Evolutionary conservation across 2,113 vertebrate genomes (phyloP).

Genomic region (Semnornis frantzii): DNA sequence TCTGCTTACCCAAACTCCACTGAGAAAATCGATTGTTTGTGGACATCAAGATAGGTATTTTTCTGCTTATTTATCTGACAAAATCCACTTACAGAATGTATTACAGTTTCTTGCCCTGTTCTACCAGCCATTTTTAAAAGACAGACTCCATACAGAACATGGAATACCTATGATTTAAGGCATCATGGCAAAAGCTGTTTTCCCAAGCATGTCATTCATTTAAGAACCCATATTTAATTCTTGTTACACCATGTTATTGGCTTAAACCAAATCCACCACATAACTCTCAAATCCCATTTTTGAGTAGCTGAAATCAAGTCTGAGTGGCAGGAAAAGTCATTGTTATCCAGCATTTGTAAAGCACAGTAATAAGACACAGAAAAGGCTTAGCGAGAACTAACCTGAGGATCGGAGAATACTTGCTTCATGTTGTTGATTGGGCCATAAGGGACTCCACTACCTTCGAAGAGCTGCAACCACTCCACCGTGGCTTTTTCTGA

Average conservation of each 20-base stretch:
- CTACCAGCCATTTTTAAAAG: background rate
- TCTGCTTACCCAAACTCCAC: background rate
- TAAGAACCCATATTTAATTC: background rate
- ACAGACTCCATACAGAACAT: background rate
- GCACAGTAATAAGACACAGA: background rate
- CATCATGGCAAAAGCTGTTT: background rate
- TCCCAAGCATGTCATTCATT: background rate
- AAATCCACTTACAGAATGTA: background rate
- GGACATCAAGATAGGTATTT: background rate
- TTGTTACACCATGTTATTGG: background rate
- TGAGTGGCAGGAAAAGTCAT: background rate
- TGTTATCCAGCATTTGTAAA: background rate
- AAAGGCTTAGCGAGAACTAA: slow-evolving; percentile 66
- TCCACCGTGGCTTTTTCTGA: slow-evolving; percentile 81
- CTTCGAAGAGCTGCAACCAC: slow-evolving; percentile 89
- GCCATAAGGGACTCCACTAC: slow-evolving; percentile 89
- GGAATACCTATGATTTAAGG: background rate
- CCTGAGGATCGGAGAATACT: slow-evolving; percentile 92
- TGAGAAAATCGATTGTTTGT: background rate
- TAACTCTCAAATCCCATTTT: background rate
- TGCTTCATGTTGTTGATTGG: slow-evolving; percentile 92
- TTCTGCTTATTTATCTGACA: background rate
- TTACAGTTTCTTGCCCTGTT: background rate
- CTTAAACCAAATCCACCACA: background rate
- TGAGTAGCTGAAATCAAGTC: background rate